Base-by-base conservation (phyloP, 1,140 invertebrate genomes). In the Acromyrmex echinatior region DNA sequence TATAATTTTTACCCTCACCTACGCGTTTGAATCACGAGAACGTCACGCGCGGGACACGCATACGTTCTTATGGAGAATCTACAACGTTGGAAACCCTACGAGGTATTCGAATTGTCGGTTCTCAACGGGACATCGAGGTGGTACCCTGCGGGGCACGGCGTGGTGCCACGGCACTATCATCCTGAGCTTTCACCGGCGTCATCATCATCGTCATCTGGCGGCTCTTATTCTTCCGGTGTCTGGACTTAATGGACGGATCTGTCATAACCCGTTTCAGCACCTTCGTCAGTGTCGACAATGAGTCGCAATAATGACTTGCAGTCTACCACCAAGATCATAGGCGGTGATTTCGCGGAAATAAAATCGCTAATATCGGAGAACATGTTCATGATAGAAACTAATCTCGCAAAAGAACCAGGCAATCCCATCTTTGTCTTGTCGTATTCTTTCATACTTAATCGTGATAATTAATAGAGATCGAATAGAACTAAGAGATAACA, bases 181-280 rank as follows among this genome's bases (percentile, higher is more conserved):
- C 89, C 63, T 62, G 73, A 88, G 89, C 90, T 91, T 91, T 91
- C 90, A 88, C 84, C 92, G 86, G 86, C 90, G 90, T 93, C 89
- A 92, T 93, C 93, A 87, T 93, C 91, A 92, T 90, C 80, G 91
- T 93, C 93, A 93, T 93, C 92, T 93, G 92, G 88, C 87, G 51
- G 87, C 84, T 87, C 74, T 86, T 91, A 91, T 91, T 90, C 87
- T 88, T 80, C 87, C 79, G 68, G 51, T 66, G 74, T 73, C 63
- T 60, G 65, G 71, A 45, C 82, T 88, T 91, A 91, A 91, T 91
- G 86, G 90, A 56, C 49, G 81, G 89, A 91, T 90, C 86, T 87
- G 89, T 91, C 90, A 88, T 90, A 90, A 90, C 79, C 63, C 88
- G 88, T 90, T 90, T 90, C 89, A 90, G 84, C 90, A 88, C 89